Conservation (phyloP, 2,113 vertebrate genomes). For the Oncorhynchus nerka region DNA sequence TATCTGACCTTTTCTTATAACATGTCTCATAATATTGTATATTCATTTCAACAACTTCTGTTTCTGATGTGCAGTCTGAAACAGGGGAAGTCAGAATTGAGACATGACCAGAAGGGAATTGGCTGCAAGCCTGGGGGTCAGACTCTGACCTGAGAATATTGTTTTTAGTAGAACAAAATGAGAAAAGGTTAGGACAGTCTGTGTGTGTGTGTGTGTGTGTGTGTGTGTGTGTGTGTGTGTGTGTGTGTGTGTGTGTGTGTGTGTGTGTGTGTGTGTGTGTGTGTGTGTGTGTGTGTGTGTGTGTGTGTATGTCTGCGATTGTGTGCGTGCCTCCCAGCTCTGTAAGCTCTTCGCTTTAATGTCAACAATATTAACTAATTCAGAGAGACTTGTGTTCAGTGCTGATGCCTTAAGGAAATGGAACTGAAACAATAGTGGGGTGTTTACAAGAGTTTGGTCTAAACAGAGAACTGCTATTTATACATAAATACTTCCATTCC, state of each 20-base stretch:
- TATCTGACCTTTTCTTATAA: constrained; percentile 45
- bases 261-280: background rate
- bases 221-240: too few species aligned
- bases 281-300: too few species aligned
- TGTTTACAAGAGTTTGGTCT: background rate
- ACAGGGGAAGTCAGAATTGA: constrained; percentile 15
- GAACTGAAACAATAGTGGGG: background rate
- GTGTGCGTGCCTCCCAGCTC: constrained; percentile 14
- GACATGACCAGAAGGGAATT: constrained; percentile 5
- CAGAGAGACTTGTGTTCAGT: constrained; percentile 4
- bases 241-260: too few species aligned
- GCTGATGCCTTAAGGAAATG: constrained; percentile 18
- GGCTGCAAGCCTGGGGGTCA: constrained; percentile 15
- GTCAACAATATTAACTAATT: constrained; percentile 44
- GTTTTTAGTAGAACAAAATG: constrained; percentile 25
- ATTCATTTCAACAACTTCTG: constrained; percentile 2
- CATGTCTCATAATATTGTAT: constrained; percentile 6
- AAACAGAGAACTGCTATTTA: background rate
- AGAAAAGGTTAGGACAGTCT: background rate
- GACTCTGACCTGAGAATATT: constrained; percentile 41
- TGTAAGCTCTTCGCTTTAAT: constrained; percentile 29
- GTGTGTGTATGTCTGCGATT: too few species aligned
- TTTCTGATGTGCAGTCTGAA: constrained; percentile 17
- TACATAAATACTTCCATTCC: background rate
- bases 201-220: too few species aligned